Base-by-base conservation (phyloP, 1,140 invertebrate genomes). In the Aphelenchoides fujianensis region DNA sequence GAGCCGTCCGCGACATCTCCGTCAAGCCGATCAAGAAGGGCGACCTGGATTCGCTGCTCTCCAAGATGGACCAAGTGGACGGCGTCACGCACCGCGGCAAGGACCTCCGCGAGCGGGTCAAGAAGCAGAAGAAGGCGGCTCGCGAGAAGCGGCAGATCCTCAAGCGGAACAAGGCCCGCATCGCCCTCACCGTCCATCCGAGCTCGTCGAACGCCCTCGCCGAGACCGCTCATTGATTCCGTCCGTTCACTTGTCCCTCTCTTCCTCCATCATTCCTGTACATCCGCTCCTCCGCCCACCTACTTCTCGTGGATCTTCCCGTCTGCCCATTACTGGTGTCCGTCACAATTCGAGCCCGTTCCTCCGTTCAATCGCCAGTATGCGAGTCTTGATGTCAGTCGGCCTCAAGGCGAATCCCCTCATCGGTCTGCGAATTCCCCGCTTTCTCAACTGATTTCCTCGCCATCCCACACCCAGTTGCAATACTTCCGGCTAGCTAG, bases 1-100 rank as follows among this genome's bases (percentile, higher is more conserved):
- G 96, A 83, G 96, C 96, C 2, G 96, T 98, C 0, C 86, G 97
- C 27, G 96, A 99, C 85, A 99, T 99, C 71, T 97, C 93, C 0
- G 94, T 99, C 28, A 94, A 94, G 7, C 96, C 96, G 0, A 90
- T 98, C 64, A 27, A 80, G 54, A 81, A 81, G 57, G 79, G 79
- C 0, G 79, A 82, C 66, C 41, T 81, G 19, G 80, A 82, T 48
- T 79, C 79, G 5, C 59, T 81, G 16, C 48, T 79, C 28, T 59
- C 75, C 9, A 80, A 79, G 71, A 83, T 83, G 79, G 81, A 83
- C 71, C 75, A 77, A 67, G 48, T 73, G 31, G 82, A 83, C 62
- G 82, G 82, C 23, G 82, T 83, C 27, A 81, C 82, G 28, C 82
- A 83, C 73, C 74, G 82, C 16, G 82, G 82, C 31, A 72, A 83